Evolutionary conservation across 2,888 invertebrate genomes (phyloP).

Genomic region (Pyrocoelia pectoralis): DNA sequence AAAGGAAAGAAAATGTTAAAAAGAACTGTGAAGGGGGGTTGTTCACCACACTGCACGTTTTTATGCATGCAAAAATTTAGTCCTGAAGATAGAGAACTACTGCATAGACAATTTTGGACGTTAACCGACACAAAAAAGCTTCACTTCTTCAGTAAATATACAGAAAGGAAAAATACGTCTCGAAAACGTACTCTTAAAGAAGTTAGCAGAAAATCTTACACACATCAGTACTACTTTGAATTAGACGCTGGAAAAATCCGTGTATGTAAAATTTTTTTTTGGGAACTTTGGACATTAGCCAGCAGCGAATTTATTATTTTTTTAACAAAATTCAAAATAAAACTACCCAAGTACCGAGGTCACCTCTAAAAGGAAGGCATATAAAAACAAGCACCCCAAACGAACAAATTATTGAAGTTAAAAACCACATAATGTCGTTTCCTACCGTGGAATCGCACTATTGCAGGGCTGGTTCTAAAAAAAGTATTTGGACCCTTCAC

Average conservation of each 20-base stretch:
- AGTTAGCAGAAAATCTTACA: background rate
- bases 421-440: background rate
- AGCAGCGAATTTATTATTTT: background rate
- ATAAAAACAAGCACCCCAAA: background rate
- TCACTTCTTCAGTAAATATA: background rate
- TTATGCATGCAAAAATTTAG: background rate
- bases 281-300: background rate
- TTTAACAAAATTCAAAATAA: background rate
- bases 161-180: background rate
- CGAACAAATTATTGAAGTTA: background rate
- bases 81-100: background rate
- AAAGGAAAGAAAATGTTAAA: background rate
- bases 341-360: background rate
- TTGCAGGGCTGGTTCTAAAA: background rate
- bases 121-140: background rate
- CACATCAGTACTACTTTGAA: background rate
- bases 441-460: background rate
- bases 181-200: background rate
- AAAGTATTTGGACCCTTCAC: background rate
- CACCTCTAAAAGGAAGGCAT: background rate
- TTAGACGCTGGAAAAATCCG: background rate
- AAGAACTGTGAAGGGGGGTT: background rate
- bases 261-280: background rate
- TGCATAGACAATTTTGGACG: background rate
- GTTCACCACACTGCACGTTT: background rate